Percentiles rank a stretch among this genome's conserved stretches.
These are phyloP conservation scores for Otolemur crassicaudatus DNA, from an alignment of 2,797 vertebrate species.

Conservation along the genomic window DNA sequence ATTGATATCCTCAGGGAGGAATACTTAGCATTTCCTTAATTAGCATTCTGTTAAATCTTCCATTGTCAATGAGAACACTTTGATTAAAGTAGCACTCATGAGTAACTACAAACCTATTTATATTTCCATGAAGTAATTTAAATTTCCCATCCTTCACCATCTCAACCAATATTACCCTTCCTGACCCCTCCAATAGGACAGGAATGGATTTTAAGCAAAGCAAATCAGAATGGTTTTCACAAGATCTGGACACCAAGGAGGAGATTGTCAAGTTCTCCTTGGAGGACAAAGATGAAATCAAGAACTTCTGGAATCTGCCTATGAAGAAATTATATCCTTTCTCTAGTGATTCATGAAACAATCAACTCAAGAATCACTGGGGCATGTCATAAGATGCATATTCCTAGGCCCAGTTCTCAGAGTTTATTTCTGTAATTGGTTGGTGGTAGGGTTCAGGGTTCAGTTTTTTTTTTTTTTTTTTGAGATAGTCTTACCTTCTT, in stretches of 20 bases:
- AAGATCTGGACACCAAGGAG: background rate
- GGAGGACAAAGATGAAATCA: background rate
- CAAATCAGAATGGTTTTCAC: background rate
- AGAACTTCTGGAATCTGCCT: background rate
- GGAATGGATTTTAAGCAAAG: background rate
- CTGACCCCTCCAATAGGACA: background rate
- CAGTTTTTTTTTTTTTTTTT: no score
- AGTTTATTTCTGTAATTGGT: background rate
- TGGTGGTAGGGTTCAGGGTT: no score
- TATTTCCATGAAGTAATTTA: background rate
- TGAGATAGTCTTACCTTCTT: no score
- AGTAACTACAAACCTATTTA: background rate
- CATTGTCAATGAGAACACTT: slow-evolving; percentile 57
- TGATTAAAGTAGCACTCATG: slow-evolving; percentile 38
- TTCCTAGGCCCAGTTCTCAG: background rate
- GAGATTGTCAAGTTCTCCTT: background rate
- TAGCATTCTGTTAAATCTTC: slow-evolving; percentile 49
- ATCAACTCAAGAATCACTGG: background rate
- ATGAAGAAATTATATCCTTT: fast-evolving
- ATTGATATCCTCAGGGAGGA: slow-evolving; percentile 10
- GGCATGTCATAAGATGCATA: fast-evolving
- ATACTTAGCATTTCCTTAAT: slow-evolving; percentile 71
- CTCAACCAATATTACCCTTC: background rate
- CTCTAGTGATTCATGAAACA: background rate
- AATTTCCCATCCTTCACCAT: background rate